Conservation (phyloP, 2,113 vertebrate genomes). For the Sander vitreus region DNA sequence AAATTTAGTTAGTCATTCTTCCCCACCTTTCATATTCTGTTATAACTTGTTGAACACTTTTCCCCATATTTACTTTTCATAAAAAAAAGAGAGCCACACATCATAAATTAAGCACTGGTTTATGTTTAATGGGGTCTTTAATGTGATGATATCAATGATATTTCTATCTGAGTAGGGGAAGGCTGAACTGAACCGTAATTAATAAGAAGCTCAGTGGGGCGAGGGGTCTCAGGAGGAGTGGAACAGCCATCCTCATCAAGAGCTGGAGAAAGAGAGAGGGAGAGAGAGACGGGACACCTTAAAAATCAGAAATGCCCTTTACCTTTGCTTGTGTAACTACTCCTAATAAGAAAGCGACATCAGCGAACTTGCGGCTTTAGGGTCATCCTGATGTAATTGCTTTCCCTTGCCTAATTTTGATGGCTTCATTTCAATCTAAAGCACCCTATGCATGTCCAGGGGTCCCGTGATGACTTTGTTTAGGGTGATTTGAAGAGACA, state of each 20-base stretch:
- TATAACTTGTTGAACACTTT: neutral
- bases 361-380: constrained; percentile 87
- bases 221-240: constrained; percentile 73
- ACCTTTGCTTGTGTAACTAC: constrained; percentile 71
- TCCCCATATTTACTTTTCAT: constrained; percentile 25
- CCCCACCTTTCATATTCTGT: neutral
- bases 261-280: constrained; percentile 53
- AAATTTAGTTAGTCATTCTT: neutral
- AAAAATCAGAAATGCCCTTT: constrained; percentile 53
- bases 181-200: constrained; percentile 81
- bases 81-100: constrained; percentile 20
- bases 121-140: constrained; percentile 59
- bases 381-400: constrained; percentile 93
- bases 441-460: constrained; percentile 82
- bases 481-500: constrained; percentile 96
- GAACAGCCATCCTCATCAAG: constrained; percentile 62
- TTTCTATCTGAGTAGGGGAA: constrained; percentile 52
- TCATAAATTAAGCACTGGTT: constrained; percentile 47
- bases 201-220: constrained; percentile 77
- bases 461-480: constrained; percentile 94
- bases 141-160: constrained; percentile 74
- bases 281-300: constrained; percentile 40
- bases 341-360: constrained; percentile 90
- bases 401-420: constrained; percentile 88
- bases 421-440: constrained; percentile 90